These are phyloP conservation scores for Sinocyclocheilus rhinocerous DNA, from an alignment of 2,113 vertebrate species.

Conservation along the genomic window DNA sequence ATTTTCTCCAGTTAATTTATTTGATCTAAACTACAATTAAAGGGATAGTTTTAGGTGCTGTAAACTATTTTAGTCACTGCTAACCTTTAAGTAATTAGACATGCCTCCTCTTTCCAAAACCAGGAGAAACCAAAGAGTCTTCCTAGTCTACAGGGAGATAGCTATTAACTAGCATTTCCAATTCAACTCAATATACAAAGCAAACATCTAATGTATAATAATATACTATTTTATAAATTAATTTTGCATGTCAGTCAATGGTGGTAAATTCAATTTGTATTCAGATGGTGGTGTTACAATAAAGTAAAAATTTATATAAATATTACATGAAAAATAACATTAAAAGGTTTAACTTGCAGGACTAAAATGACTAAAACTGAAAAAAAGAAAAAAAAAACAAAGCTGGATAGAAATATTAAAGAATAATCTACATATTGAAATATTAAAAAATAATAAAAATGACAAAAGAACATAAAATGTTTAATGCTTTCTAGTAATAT, in stretches of 20 bases:
- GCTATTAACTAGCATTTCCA: background rate
- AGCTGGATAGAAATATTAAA: background rate
- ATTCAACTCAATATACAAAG: background rate
- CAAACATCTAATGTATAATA: background rate
- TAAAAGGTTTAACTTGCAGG: too few relatives aligned
- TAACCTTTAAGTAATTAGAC: background rate
- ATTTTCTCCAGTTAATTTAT: background rate
- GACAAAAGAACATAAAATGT: background rate
- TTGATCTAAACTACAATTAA: background rate
- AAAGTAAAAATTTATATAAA: background rate
- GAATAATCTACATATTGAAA: too few relatives aligned
- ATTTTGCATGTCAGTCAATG: background rate
- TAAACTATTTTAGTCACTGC: slow-evolving; percentile 8
- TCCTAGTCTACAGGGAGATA: background rate
- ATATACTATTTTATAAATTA: background rate
- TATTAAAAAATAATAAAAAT: too few relatives aligned
- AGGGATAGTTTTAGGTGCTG: background rate
- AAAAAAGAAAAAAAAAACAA: background rate
- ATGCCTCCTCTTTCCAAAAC: background rate
- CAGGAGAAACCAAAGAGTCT: background rate
- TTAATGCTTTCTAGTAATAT: background rate
- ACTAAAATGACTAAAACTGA: background rate
- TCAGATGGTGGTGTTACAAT: background rate
- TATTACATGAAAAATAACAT: background rate
- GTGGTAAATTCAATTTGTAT: too few relatives aligned